Conservation (phyloP, 2,113 vertebrate genomes). For the Sylvia atricapilla region DNA sequence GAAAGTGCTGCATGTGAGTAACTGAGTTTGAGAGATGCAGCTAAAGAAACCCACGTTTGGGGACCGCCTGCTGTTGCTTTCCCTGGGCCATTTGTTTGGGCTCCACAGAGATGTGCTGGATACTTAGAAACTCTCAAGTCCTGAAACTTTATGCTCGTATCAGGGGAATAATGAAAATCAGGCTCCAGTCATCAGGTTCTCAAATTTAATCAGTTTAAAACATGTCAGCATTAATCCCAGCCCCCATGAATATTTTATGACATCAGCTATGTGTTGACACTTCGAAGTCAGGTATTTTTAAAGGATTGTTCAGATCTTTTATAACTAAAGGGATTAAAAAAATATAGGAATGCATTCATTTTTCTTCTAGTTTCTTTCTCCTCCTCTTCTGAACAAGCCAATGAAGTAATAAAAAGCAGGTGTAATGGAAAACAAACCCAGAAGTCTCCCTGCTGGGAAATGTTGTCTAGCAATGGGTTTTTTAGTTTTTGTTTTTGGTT, state of each 20-base stretch:
- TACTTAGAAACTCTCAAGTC: background rate
- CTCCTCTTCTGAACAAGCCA: slow-evolving; percentile 8
- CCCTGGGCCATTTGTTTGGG: background rate
- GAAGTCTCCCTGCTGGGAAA: slow-evolving; percentile 59
- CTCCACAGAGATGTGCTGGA: background rate
- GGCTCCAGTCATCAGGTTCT: background rate
- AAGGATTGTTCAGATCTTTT: slow-evolving; percentile 22
- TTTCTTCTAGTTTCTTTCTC: background rate
- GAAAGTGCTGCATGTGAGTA: background rate
- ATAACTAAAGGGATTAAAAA: slow-evolving; percentile 7
- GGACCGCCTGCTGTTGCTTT: background rate
- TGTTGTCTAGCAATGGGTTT: slow-evolving; percentile 55
- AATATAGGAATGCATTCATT: background rate
- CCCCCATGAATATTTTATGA: background rate
- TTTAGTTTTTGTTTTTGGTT: background rate
- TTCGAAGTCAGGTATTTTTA: background rate
- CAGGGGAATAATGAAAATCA: slow-evolving; percentile 26
- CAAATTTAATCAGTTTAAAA: slow-evolving; percentile 23
- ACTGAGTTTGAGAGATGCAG: background rate
- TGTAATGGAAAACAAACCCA: slow-evolving; percentile 42
- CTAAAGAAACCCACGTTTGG: background rate
- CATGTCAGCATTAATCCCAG: slow-evolving; percentile 8
- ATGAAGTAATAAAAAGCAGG: slow-evolving; percentile 54
- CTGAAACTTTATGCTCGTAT: background rate
- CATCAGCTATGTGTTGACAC: background rate